Conservation (phyloP, 2,113 vertebrate genomes). For the Marmota monax region DNA sequence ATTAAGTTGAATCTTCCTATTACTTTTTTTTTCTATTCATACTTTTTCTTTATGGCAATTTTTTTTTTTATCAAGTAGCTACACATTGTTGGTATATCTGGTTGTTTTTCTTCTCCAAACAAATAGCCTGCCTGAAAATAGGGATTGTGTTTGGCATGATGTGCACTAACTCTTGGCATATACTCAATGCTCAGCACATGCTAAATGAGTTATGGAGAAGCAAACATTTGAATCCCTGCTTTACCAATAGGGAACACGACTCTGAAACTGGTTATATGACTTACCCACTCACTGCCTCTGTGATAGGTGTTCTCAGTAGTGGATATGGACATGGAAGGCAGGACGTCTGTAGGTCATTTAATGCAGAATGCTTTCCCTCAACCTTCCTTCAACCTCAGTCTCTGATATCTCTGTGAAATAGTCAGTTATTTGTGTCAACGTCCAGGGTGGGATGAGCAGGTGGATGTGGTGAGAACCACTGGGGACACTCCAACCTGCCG, state of each 20-base stretch:
- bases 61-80: neutral
- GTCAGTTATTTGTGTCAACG: neutral
- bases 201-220: neutral
- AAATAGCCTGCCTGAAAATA: neutral
- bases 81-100: neutral
- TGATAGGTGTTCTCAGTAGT: neutral
- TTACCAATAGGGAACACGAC: neutral
- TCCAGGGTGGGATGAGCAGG: neutral
- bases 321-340: neutral
- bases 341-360: neutral
- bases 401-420: neutral
- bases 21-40: neutral
- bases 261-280: neutral
- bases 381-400: neutral
- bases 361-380: neutral
- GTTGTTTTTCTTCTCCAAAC: conserved; percentile 8
- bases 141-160: neutral
- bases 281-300: neutral
- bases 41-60: neutral
- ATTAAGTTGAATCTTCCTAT: neutral
- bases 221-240: neutral
- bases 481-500: neutral
- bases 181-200: neutral
- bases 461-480: neutral
- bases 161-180: neutral